Conservation (phyloP, 2,888 invertebrate genomes). For the Drosophila nr. perissopoda region DNA sequence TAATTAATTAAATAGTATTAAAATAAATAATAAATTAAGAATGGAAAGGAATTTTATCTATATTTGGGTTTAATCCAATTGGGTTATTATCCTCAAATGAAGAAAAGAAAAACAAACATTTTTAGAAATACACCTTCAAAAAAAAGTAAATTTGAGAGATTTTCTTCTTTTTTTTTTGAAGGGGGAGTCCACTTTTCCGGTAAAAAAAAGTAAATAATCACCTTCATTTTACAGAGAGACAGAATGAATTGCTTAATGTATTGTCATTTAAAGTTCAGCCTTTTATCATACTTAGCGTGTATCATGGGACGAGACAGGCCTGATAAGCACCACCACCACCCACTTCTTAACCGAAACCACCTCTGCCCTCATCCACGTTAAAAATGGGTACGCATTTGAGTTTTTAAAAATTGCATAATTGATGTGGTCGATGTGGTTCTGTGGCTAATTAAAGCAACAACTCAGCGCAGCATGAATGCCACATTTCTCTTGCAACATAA, state of each 20-base stretch:
- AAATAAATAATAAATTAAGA: not conserved
- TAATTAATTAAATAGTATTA: no score
- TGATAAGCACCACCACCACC: not conserved
- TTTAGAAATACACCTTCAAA: not conserved
- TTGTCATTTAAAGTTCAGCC: conserved; percentile 37
- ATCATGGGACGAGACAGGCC: conserved; percentile 7
- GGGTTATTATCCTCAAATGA: not conserved
- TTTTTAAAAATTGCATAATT: conserved; percentile 65
- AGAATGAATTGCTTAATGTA: conserved; percentile 23
- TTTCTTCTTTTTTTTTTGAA: not conserved
- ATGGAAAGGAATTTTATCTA: not conserved
- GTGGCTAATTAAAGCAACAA: conserved; percentile 70
- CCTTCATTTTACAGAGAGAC: conserved; percentile 11
- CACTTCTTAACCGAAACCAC: not conserved
- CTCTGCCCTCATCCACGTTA: not conserved
- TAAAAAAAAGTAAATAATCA: conserved; percentile 12
- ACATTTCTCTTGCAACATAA: conserved; percentile 18
- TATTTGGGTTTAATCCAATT: not conserved
- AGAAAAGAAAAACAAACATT: not conserved
- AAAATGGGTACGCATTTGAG: conserved; percentile 44
- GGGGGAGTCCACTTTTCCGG: conserved; percentile 7
- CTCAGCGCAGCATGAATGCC: conserved; percentile 26
- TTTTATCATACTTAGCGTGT: conserved; percentile 49
- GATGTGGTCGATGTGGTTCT: conserved; percentile 70
- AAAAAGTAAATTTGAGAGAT: not conserved